A percentile compares a stretch with the other conserved stretches of the same genome.
Conservation (phyloP, 2,113 vertebrate genomes). For the Helogale parvula region DNA sequence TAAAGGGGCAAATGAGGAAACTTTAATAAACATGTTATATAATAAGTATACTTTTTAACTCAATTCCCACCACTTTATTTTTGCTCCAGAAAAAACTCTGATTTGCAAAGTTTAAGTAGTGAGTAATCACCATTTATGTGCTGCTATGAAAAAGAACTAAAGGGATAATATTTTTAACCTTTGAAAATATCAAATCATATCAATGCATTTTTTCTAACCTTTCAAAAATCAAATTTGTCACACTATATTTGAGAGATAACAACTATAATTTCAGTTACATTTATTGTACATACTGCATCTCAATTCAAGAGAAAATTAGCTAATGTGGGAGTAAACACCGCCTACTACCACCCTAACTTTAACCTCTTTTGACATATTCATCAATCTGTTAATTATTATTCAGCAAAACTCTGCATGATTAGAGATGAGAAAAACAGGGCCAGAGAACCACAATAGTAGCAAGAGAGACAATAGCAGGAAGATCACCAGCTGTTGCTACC, state of each 20-base stretch:
- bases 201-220: slow-evolving; percentile 61
- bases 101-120: slow-evolving; percentile 30
- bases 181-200: slow-evolving; percentile 68
- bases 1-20: not conserved
- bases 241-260: slow-evolving; percentile 39
- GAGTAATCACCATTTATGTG: slow-evolving; percentile 52
- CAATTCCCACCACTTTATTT: not conserved
- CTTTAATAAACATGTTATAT: not conserved
- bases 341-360: slow-evolving; percentile 23
- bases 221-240: slow-evolving; percentile 75
- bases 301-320: slow-evolving; percentile 66
- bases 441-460: not conserved
- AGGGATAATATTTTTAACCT: slow-evolving; percentile 65
- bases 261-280: slow-evolving; percentile 63
- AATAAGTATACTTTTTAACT: not conserved
- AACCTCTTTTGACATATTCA: slow-evolving; percentile 65
- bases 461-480: not conserved
- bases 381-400: slow-evolving; percentile 68
- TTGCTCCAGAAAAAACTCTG: not conserved
- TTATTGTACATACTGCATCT: slow-evolving; percentile 29
- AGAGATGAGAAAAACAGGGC: slow-evolving; percentile 15
- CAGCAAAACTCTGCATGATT: slow-evolving; percentile 51
- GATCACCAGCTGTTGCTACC: not conserved
- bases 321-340: slow-evolving; percentile 53
- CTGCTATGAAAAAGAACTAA: slow-evolving; percentile 46